A percentile compares a stretch with the other conserved stretches of the same genome.
Conservation (phyloP, 2,113 vertebrate genomes). For the Trinectes maculatus region DNA sequence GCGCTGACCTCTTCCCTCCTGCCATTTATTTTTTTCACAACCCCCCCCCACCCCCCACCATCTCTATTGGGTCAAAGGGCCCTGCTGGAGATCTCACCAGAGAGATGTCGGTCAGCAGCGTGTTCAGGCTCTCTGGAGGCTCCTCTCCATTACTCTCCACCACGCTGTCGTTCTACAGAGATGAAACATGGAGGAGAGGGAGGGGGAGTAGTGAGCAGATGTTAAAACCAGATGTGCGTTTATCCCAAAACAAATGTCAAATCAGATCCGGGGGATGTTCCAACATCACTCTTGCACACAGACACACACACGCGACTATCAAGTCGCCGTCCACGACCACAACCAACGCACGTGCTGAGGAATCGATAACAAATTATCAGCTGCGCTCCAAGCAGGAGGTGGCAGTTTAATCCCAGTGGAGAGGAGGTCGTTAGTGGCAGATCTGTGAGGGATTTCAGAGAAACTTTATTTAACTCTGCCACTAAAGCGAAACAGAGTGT, state of each 20-base stretch:
- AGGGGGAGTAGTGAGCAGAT: constrained; percentile 22
- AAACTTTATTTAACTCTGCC: constrained; percentile 67
- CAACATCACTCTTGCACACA: not conserved
- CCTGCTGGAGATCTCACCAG: constrained; percentile 88
- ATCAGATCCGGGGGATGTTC: constrained; percentile 42
- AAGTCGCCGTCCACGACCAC: constrained; percentile 22
- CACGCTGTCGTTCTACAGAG: constrained; percentile 87
- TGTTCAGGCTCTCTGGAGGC: constrained; percentile 80
- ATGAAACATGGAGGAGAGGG: not conserved
- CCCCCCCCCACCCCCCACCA: constrained; percentile 12
- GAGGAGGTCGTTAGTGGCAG: constrained; percentile 43
- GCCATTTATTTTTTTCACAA: too few relatives aligned
- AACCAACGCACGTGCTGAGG: constrained; percentile 37
- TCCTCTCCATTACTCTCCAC: constrained; percentile 83
- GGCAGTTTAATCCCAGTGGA: constrained; percentile 26
- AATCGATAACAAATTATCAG: constrained; percentile 52
- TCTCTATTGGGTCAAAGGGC: constrained; percentile 33
- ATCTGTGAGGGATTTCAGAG: constrained; percentile 44
- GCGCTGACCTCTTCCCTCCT: not conserved
- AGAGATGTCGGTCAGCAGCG: constrained; percentile 90
- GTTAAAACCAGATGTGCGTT: constrained; percentile 45
- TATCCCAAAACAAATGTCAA: constrained; percentile 46
- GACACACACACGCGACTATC: constrained; percentile 7
- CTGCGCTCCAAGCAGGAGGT: constrained; percentile 46
- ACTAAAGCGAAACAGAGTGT: constrained; percentile 71